Percentiles rank a stretch among this genome's conserved stretches.
Evolutionary conservation across 2,888 invertebrate genomes (phyloP).

Genomic region (Seira musarum): DNA sequence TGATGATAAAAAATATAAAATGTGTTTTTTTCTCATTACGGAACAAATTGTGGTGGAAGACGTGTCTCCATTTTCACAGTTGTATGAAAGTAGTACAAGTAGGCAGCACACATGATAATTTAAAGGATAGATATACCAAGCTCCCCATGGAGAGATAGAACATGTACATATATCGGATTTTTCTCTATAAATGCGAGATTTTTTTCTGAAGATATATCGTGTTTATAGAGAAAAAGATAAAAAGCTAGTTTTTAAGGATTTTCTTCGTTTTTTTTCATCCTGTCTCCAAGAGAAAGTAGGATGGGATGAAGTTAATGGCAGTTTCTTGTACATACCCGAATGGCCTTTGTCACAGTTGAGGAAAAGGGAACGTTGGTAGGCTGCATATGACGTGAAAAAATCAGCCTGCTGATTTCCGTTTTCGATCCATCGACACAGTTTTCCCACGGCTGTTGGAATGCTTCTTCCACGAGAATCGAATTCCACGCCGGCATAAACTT

Average conservation of each 20-base stretch:
- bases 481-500: constrained; percentile 87
- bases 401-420: constrained; percentile 84
- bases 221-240: background rate
- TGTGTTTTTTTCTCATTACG: too few relatives aligned
- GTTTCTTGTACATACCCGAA: constrained; percentile 76
- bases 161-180: too few relatives aligned
- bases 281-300: background rate
- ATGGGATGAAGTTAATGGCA: constrained; percentile 39
- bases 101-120: too few relatives aligned
- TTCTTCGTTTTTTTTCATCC: background rate
- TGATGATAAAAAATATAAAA: too few relatives aligned
- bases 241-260: constrained; percentile 10
- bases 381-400: constrained; percentile 86
- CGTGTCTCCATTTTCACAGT: too few relatives aligned
- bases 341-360: constrained; percentile 88
- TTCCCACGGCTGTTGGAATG: constrained; percentile 84
- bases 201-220: too few relatives aligned
- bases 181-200: too few relatives aligned
- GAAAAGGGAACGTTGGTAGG: constrained; percentile 88
- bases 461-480: constrained; percentile 80
- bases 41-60: too few relatives aligned
- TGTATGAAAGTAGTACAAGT: too few relatives aligned
- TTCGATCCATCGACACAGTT: constrained; percentile 91
- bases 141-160: too few relatives aligned
- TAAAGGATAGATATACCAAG: too few relatives aligned